These are phyloP conservation scores for Gallinago stenura DNA, from an alignment of 2,797 vertebrate species.

Conservation along the genomic window DNA sequence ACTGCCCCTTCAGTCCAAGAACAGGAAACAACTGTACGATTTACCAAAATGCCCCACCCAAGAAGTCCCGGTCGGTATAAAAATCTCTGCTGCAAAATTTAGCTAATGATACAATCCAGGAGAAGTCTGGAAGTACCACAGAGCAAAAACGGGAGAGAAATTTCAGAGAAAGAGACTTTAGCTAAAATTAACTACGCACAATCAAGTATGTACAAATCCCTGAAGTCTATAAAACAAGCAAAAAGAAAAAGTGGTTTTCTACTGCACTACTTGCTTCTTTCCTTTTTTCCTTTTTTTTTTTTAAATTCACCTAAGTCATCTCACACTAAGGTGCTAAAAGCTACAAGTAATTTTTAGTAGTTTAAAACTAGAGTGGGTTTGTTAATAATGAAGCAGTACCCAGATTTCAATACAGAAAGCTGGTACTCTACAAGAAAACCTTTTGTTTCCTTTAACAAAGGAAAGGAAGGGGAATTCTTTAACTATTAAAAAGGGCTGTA, in stretches of 20 bases:
- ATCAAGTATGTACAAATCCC: background rate
- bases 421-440: background rate
- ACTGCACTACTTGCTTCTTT: background rate
- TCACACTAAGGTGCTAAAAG: conserved; percentile 2
- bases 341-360: background rate
- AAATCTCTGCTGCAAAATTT: conserved; percentile 78
- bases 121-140: conserved; percentile 22
- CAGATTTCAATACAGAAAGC: background rate
- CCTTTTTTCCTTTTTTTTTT: background rate
- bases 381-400: background rate
- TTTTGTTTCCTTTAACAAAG: background rate
- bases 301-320: background rate
- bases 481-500: background rate
- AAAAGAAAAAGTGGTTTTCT: background rate
- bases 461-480: background rate
- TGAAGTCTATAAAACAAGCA: background rate
- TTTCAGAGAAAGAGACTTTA: background rate
- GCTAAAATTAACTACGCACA: background rate
- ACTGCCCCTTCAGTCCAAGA: conserved; percentile 57
- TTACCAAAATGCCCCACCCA: conserved; percentile 66
- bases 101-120: conserved; percentile 66
- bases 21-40: conserved; percentile 63
- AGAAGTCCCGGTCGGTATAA: conserved; percentile 56
- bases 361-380: background rate
- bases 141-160: conserved; percentile 6